Evolutionary conservation across 1,140 invertebrate species (phyloP).

Genomic region (Zaprionus africanus): DNA sequence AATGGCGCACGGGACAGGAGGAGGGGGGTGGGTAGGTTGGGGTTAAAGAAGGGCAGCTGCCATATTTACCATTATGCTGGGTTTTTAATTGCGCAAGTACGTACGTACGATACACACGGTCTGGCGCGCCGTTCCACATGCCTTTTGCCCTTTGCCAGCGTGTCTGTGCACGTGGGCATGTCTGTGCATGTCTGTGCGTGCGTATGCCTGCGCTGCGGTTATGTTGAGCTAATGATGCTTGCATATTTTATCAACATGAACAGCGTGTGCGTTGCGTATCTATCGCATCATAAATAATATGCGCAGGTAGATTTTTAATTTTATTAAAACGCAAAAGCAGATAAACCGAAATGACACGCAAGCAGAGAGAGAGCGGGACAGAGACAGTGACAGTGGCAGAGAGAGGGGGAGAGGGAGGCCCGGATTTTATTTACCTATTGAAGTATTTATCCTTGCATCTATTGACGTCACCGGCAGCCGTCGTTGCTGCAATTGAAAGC

Average conservation of each 20-base stretch:
- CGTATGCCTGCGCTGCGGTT: conserved; percentile 6
- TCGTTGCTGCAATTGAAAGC: conserved; percentile 7
- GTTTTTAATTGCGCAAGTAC: conserved; percentile 48
- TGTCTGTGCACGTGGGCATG: neutral
- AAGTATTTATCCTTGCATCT: conserved; percentile 11
- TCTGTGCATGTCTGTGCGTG: neutral
- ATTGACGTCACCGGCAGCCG: conserved; percentile 13
- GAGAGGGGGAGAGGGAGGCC: neutral
- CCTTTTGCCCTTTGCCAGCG: neutral
- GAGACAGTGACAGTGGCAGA: neutral
- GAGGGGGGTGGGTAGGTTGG: neutral
- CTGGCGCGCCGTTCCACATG: neutral
- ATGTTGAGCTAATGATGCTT: conserved; percentile 40
- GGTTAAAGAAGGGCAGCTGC: neutral
- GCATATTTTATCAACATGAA: conserved; percentile 38
- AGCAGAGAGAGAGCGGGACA: neutral
- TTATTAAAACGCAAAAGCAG: conserved; percentile 3
- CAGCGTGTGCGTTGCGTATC: conserved; percentile 6
- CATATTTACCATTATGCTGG: conserved; percentile 39
- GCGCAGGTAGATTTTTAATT: neutral
- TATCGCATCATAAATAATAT: conserved; percentile 9
- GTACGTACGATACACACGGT: conserved; percentile 19
- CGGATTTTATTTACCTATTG: neutral
- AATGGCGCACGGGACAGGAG: conserved; percentile 7
- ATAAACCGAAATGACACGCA: conserved; percentile 8